Evolutionary conservation across 92 coral and sea anemone genomes (phyloP), one percentile per base, ranked within the genome.

Genomic region (Phenganax stokvisi): DNA sequence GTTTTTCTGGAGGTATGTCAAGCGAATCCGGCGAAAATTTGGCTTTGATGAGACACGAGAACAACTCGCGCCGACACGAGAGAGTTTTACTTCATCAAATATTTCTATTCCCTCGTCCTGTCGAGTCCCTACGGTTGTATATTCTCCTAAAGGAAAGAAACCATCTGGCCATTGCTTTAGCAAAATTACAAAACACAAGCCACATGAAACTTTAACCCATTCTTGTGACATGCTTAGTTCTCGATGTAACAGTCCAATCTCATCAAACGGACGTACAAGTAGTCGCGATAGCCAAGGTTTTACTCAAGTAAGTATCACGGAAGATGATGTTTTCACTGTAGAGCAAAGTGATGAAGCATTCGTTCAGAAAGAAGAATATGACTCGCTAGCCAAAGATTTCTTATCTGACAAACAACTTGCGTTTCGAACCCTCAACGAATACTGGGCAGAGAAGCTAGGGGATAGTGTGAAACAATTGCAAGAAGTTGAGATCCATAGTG

Each of bases 371-470:
- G 70, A 76, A 10, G 10, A 59, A 57, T 54, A n/a, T 11, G 20
- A 37, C 4, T 61, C 73, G 60, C 72, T 79, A 3, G 83, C 83
- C 8, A 79, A 79, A 54, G 83, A 79, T 37, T 37, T 37, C 25
- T 2, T 73, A 8, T 54, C 67, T 7, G 56, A 64, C 83, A 79
- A 65, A n/a, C 57, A 20, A 51, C 27, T 61, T 12, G 69, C 69
- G 51, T 79, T 59, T 53, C 29, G 73, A 15, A 79, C 83, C 8
- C 53, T 79, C 17, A 79, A 79, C 71, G 83, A 79, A 62, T 79
- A 79, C 25, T 79, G 83, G 83, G 25, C 83, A 0, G 55, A 67
- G 53, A 27, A 79, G 7, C 74, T 79, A 3, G 74, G 74, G 7
- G 83, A 51, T 20, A 63, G 74, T 54, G 31, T 79, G 53, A 79